A percentile compares a stretch with the other conserved stretches of the same genome.
phyloP scores from a whole-genome alignment of 2,797 vertebrate species.

The Triplophysa bombifrons region DNA sequence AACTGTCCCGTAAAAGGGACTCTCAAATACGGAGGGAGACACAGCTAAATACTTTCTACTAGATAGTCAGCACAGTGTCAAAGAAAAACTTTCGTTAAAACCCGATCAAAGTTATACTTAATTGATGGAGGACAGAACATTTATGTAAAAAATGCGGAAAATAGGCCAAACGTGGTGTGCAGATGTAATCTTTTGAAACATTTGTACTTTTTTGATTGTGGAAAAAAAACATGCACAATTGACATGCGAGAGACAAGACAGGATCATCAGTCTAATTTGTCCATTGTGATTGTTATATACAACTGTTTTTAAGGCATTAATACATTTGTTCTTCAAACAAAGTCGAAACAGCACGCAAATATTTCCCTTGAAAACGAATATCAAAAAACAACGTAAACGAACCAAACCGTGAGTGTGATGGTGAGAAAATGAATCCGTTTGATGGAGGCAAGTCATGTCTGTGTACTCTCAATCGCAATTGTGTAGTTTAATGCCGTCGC shows the following conservation, averaged over 20 bases:
- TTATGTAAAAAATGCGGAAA: conserved; percentile 3
- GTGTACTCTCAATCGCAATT: conserved; percentile 6
- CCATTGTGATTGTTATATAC: conserved; percentile 60
- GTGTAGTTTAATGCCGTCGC: background rate
- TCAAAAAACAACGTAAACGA: conserved; percentile 17
- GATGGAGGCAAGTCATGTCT: conserved; percentile 12
- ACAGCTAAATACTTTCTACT: conserved; percentile 37
- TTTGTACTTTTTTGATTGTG: conserved; percentile 42
- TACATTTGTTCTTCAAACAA: conserved; percentile 41
- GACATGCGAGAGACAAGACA: conserved; percentile 55
- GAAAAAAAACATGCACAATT: conserved; percentile 53
- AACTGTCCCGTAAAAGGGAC: conserved; percentile 57
- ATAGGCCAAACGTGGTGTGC: conserved; percentile 27
- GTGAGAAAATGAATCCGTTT: background rate
- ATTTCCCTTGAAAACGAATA: conserved; percentile 10
- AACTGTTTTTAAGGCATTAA: conserved; percentile 60
- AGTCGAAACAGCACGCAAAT: conserved; percentile 23
- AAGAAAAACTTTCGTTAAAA: background rate
- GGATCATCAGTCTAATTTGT: conserved; percentile 54
- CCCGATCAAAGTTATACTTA: background rate
- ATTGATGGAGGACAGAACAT: conserved; percentile 21
- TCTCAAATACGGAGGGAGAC: conserved; percentile 22
- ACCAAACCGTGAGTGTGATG: conserved; percentile 13
- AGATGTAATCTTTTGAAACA: conserved; percentile 25
- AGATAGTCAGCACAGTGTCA: conserved; percentile 47